Evolutionary conservation across 2,797 vertebrate genomes (phyloP).

Genomic region (Ptychadena robeensis): DNA sequence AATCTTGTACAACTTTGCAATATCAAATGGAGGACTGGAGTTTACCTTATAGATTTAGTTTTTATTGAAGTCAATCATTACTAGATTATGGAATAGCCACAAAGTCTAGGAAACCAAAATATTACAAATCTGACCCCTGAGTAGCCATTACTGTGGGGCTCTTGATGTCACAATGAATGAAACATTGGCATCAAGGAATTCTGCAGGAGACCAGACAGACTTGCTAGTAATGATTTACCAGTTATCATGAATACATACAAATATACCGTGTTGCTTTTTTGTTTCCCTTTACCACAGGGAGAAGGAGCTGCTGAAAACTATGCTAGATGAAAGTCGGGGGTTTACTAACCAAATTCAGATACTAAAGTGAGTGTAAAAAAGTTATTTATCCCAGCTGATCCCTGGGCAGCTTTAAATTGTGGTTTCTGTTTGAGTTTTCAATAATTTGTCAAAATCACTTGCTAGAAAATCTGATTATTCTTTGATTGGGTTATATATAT

Average conservation of each 20-base stretch:
- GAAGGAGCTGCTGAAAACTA: constrained; percentile 67
- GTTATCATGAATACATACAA: not conserved
- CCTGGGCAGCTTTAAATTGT: no score
- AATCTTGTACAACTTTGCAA: no score
- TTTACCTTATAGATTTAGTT: no score
- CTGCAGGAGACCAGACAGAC: not conserved
- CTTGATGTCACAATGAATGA: no score
- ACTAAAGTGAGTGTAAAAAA: constrained; percentile 73
- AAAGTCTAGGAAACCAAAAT: not conserved
- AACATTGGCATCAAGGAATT: not conserved
- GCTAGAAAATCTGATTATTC: no score
- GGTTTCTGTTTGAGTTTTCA: no score
- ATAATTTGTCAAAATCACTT: no score
- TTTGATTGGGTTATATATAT: no score
- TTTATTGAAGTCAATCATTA: no score
- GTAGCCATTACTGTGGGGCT: not conserved
- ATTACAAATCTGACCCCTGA: not conserved
- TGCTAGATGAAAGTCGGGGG: constrained; percentile 71
- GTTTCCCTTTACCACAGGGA: constrained; percentile 67
- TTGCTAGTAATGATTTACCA: not conserved
- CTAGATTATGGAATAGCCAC: not conserved
- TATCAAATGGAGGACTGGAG: no score
- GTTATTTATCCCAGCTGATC: no score
- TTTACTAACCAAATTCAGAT: constrained; percentile 71
- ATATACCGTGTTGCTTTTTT: not conserved